Evolutionary conservation across 2,113 vertebrate species (phyloP), one percentile per base, ranked within the genome.

Genomic region (Triplophysa dalaica): DNA sequence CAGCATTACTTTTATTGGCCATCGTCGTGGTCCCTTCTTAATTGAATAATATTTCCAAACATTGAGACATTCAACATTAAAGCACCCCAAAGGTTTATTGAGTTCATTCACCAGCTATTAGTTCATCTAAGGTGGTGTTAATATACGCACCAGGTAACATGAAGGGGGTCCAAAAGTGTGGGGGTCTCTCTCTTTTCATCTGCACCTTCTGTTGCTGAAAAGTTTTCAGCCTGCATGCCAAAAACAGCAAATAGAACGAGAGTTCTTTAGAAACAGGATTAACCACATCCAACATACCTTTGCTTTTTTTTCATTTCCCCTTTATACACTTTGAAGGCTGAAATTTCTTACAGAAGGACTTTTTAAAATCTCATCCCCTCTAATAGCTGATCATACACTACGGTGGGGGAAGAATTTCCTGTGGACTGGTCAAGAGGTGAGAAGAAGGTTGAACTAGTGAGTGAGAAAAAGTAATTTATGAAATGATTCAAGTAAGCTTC

Each of bases 211-310:
- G 54, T 38, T 50, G 61, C 74, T 54, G 38, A 66, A 76, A 52
- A 33, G 63, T 79, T 84, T 75, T 61, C 58, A 70, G 41, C 62
- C 52, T 21, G 54, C 60, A 76, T 70, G 80, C 83, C 83, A 82
- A 84, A 17, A 82, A 43, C 72, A 84, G 70, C 76, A 82, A 63
- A 29, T 58, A 10, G n/a, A 38, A 13, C 56, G 65, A n/a, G 14
- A 58, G 41, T 11, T 70, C 70, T 79, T 78, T 61, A 79, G 33
- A 62, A 78, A 66, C 50, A 79, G 48, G 64, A 79, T 82, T 77
- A 48, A 38, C 77, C 80, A 67, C 75, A 70, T 84, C 70, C 76
- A 79, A 72, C 65, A 22, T 68, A 62, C 61, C 65, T 13, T 38
- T 45, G 52, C n/a, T 52, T 66, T 75, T 77, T 41, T 61, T 73